These are phyloP conservation scores for Manacus vitellinus DNA, from an alignment of 2,113 vertebrate species.

Conservation along the genomic window DNA sequence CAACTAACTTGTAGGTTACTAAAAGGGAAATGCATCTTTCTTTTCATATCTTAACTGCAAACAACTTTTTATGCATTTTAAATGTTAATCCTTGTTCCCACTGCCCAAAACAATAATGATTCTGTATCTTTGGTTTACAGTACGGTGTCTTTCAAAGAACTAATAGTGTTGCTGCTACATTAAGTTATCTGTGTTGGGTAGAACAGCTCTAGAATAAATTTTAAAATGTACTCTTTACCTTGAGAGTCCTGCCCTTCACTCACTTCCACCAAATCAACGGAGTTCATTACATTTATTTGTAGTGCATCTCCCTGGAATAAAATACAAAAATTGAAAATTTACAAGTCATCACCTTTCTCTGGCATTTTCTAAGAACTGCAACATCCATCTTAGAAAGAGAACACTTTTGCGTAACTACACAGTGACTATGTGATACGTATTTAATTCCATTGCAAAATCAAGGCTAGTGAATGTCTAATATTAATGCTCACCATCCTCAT, in stretches of 20 bases:
- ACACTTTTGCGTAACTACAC: neutral
- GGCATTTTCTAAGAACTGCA: neutral
- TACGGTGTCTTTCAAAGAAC: neutral
- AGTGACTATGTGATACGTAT: neutral
- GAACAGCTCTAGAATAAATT: neutral
- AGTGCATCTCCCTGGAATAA: constrained; percentile 39
- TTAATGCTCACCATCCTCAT: neutral
- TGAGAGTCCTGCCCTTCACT: neutral
- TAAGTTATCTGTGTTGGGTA: neutral
- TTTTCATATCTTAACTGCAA: neutral
- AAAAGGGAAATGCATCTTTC: neutral
- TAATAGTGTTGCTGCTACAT: neutral
- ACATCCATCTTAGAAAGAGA: neutral
- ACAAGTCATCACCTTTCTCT: neutral
- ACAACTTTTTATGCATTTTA: neutral
- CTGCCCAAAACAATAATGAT: neutral
- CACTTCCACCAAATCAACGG: neutral
- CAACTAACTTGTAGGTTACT: neutral
- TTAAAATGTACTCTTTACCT: constrained; percentile 49
- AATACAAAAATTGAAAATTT: neutral
- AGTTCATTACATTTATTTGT: neutral
- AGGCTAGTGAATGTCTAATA: neutral
- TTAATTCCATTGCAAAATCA: neutral
- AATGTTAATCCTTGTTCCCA: neutral
- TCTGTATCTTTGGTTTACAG: neutral